Percentiles rank a stretch among this genome's conserved stretches.
Conservation (phyloP, 2,888 invertebrate species). For the Lasioglossum figueresi region DNA sequence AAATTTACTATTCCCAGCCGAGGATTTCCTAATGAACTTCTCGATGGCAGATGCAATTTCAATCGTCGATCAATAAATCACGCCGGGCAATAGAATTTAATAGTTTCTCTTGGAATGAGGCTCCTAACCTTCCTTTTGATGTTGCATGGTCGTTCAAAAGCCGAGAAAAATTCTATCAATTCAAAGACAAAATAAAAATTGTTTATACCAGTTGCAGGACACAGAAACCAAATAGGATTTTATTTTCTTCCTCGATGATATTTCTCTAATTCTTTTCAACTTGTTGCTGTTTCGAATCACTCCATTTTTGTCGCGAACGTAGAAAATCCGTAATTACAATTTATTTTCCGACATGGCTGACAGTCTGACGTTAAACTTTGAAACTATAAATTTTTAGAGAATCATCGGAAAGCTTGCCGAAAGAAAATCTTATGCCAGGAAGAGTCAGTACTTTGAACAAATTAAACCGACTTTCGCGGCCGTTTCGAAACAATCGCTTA, state of each 20-base stretch:
- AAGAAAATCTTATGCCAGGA: no score
- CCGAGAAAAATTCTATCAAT: background rate
- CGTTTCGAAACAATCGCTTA: background rate
- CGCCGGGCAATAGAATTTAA: background rate
- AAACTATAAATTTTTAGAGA: background rate
- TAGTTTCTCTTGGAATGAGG: background rate
- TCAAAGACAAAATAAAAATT: background rate
- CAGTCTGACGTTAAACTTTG: no score
- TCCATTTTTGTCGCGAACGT: fast-evolving
- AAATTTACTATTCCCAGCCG: background rate
- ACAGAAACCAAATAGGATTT: background rate
- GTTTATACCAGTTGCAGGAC: background rate
- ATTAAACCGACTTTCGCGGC: background rate
- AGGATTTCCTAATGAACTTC: background rate
- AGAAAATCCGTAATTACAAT: background rate
- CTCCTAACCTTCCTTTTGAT: background rate
- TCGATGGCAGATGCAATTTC: background rate
- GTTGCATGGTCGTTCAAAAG: background rate
- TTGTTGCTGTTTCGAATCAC: background rate
- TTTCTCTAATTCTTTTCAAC: background rate
- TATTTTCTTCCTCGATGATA: background rate
- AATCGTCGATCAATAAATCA: background rate
- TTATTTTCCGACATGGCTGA: background rate
- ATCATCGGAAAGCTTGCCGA: background rate
- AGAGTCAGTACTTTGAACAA: background rate